A percentile compares a stretch with the other conserved stretches of the same genome.
Evolutionary conservation across 2,113 vertebrate species (phyloP).

Genomic region (Forbesichthys agassizii): DNA sequence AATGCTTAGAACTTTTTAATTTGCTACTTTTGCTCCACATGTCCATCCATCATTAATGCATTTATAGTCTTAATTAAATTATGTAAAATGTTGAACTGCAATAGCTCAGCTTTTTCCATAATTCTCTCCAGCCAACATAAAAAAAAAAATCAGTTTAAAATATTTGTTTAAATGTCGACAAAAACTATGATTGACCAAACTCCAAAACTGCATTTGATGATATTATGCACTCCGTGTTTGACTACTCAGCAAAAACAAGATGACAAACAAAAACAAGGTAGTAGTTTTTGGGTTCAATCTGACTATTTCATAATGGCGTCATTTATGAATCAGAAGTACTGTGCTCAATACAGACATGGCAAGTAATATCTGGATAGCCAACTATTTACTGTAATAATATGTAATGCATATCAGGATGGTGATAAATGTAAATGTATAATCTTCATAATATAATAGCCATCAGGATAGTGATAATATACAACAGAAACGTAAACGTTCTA

Average conservation of each 20-base stretch:
- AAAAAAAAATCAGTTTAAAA: neutral
- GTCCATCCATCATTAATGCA: conserved; percentile 17
- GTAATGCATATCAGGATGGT: neutral
- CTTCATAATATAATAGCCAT: conserved; percentile 3
- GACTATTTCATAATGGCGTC: neutral
- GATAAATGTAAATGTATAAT: neutral
- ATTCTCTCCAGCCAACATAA: neutral
- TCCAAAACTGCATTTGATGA: too few relatives aligned
- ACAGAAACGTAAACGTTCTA: neutral
- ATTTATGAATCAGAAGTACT: neutral
- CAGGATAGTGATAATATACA: neutral
- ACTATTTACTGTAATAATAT: neutral
- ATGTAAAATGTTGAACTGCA: neutral
- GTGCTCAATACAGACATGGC: neutral
- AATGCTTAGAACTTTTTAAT: neutral
- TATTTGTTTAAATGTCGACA: neutral
- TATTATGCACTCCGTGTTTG: neutral
- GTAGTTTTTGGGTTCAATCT: neutral
- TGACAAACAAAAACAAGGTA: conserved; percentile 9
- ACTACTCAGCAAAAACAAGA: neutral
- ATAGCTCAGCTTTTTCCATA: neutral
- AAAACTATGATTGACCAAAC: conserved; percentile 1
- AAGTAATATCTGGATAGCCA: neutral
- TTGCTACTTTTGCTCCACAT: conserved; percentile 23
- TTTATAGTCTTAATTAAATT: conserved; percentile 24